A percentile compares a stretch with the other conserved stretches of the same genome.
These are phyloP conservation scores for Galaxea fascicularis DNA, from an alignment of 92 coral and sea anemone species.

Conservation along the genomic window DNA sequence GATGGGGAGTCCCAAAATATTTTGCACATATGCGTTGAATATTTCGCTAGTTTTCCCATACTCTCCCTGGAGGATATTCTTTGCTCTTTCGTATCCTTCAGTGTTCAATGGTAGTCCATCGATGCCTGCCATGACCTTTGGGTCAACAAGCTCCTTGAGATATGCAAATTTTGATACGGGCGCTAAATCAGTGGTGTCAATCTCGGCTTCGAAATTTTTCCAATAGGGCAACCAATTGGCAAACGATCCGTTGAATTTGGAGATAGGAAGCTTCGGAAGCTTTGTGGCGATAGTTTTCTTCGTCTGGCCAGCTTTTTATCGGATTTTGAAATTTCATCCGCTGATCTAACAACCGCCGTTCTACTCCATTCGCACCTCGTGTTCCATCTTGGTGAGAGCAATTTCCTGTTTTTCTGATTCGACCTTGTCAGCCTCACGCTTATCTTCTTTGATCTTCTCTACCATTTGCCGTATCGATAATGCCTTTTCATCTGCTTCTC, in stretches of 20 bases:
- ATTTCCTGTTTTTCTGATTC: neutral
- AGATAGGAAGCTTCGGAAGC: conserved; percentile 32
- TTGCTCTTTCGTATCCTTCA: conserved; percentile 31
- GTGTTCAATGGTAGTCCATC: conserved; percentile 31
- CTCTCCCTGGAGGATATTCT: conserved; percentile 20
- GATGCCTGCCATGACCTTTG: conserved; percentile 27
- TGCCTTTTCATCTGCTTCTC: neutral
- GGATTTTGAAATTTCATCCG: neutral
- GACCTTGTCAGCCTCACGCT: neutral
- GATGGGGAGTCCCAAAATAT: conserved; percentile 22
- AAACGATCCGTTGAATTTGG: conserved; percentile 31
- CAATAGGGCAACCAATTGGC: conserved; percentile 49
- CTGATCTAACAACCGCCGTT: neutral
- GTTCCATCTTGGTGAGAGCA: neutral
- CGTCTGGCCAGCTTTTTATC: neutral
- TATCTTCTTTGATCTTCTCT: neutral
- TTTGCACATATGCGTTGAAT: neutral
- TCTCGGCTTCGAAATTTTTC: conserved; percentile 40
- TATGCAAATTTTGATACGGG: conserved; percentile 50
- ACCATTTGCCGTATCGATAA: neutral
- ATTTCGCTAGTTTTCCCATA: conserved; percentile 37
- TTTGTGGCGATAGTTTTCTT: neutral
- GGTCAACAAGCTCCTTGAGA: conserved; percentile 33
- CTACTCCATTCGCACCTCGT: neutral
- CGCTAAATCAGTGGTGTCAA: conserved; percentile 30